A percentile compares a stretch with the other conserved stretches of the same genome.
Evolutionary conservation across 2,797 vertebrate species (phyloP).

Genomic region (Bryconaethiops microstoma): DNA sequence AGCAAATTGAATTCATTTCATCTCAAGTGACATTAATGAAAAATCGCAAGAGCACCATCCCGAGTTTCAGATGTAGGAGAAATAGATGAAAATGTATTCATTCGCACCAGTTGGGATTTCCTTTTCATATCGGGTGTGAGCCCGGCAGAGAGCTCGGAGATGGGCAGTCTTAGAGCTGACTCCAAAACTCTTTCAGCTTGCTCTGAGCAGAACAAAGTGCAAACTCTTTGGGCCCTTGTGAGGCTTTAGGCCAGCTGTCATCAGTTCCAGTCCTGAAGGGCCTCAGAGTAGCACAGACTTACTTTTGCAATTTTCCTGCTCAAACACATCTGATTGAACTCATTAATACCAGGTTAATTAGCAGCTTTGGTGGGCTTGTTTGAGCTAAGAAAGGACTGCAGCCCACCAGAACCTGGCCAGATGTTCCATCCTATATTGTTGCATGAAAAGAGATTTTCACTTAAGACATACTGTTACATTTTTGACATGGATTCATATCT

Average conservation of each 20-base stretch:
- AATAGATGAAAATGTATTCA: not conserved
- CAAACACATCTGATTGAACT: too few species aligned
- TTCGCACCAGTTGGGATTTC: not conserved
- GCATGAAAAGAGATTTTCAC: too few species aligned
- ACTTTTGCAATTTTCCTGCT: too few species aligned
- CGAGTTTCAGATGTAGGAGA: conserved; percentile 9
- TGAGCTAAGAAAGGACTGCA: too few species aligned
- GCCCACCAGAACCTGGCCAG: too few species aligned
- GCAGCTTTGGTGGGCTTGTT: too few species aligned
- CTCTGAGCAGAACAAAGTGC: not conserved
- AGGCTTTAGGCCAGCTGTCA: not conserved
- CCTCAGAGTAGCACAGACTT: too few species aligned
- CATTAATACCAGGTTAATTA: too few species aligned
- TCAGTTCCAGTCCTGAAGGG: not conserved
- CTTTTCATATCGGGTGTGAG: not conserved
- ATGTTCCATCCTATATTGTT: too few species aligned
- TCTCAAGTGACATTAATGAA: conserved; percentile 15
- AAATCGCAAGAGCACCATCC: not conserved
- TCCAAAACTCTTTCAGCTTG: not conserved
- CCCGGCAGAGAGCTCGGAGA: not conserved
- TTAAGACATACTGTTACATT: too few species aligned
- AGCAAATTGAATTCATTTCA: conserved; percentile 24
- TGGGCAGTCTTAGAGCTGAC: not conserved
- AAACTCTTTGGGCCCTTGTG: not conserved
- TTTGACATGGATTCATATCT: too few species aligned